Evolutionary conservation across 2,888 invertebrate genomes (phyloP).

Genomic region (Clivina fossor): DNA sequence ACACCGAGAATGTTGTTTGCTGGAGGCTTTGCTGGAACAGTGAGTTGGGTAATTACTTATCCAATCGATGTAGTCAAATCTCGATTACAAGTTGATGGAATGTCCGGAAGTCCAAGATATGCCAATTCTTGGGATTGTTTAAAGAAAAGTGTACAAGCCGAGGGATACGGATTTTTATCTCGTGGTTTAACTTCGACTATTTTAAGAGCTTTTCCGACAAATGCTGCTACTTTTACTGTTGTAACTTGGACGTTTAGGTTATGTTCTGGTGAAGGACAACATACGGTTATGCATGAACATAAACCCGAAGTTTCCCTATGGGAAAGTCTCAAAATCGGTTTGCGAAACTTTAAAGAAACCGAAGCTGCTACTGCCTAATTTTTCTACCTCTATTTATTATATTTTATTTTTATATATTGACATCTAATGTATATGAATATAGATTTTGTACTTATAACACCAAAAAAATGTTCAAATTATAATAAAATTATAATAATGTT

Average conservation of each 20-base stretch:
- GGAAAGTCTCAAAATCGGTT: slow-evolving; percentile 23
- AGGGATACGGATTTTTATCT: slow-evolving; percentile 73
- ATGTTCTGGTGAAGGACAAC: slow-evolving; percentile 24
- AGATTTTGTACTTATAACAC: not conserved
- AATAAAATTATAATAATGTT: no score
- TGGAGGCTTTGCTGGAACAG: slow-evolving; percentile 82
- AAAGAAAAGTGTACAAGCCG: slow-evolving; percentile 64
- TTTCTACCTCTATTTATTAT: slow-evolving; percentile 27
- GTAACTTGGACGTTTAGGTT: slow-evolving; percentile 75
- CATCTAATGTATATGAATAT: not conserved
- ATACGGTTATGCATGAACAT: slow-evolving; percentile 10
- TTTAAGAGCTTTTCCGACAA: slow-evolving; percentile 87
- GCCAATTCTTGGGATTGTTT: slow-evolving; percentile 74
- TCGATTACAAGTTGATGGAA: slow-evolving; percentile 74
- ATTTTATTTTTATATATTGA: not conserved
- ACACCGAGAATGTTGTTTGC: slow-evolving; percentile 72
- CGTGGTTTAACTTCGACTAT: slow-evolving; percentile 78
- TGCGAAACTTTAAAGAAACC: slow-evolving; percentile 27
- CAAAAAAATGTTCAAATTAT: not conserved
- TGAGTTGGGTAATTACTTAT: slow-evolving; percentile 84
- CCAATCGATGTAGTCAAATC: slow-evolving; percentile 92
- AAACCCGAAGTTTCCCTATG: slow-evolving; percentile 16
- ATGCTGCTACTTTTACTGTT: slow-evolving; percentile 89
- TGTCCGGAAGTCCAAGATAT: slow-evolving; percentile 59
- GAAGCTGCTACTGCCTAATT: slow-evolving; percentile 29